These are phyloP conservation scores for Odocoileus virginianus DNA, from an alignment of 2,113 vertebrate species.

Conservation along the genomic window DNA sequence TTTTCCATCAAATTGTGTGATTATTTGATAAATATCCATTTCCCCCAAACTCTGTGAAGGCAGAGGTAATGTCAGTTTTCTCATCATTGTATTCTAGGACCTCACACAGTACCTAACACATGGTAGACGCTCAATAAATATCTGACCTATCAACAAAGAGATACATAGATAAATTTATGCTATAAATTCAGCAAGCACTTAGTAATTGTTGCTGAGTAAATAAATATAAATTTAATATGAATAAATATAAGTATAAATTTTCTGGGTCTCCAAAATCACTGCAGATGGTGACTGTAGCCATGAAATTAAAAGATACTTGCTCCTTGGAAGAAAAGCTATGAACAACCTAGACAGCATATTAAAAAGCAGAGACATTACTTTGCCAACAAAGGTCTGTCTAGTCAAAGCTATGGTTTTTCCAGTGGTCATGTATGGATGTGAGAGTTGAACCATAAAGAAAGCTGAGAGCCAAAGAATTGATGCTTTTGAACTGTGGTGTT, in stretches of 20 bases:
- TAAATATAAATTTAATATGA: not conserved
- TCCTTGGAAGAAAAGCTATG: not conserved
- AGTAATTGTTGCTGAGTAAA: not conserved
- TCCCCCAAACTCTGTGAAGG: not conserved
- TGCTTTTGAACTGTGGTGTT: not conserved
- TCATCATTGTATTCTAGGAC: not conserved
- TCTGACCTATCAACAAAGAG: not conserved
- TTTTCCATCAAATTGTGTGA: not conserved
- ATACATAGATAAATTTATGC: not conserved
- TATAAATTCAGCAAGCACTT: not conserved
- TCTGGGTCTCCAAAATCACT: not conserved
- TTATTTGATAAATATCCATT: not conserved
- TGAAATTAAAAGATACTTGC: not conserved
- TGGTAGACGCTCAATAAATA: not conserved
- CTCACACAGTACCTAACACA: not conserved
- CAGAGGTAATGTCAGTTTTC: not conserved
- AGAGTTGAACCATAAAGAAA: not conserved
- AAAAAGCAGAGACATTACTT: not conserved
- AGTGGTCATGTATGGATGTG: not conserved
- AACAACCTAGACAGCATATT: not conserved
- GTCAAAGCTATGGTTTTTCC: not conserved
- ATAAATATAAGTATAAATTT: not conserved
- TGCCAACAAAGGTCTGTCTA: not conserved
- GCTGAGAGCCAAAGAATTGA: accelerated
- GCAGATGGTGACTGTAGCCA: not conserved